Evolutionary conservation across 2,888 invertebrate genomes (phyloP), one percentile per base, ranked within the genome.

Genomic region (Erebia ligea): DNA sequence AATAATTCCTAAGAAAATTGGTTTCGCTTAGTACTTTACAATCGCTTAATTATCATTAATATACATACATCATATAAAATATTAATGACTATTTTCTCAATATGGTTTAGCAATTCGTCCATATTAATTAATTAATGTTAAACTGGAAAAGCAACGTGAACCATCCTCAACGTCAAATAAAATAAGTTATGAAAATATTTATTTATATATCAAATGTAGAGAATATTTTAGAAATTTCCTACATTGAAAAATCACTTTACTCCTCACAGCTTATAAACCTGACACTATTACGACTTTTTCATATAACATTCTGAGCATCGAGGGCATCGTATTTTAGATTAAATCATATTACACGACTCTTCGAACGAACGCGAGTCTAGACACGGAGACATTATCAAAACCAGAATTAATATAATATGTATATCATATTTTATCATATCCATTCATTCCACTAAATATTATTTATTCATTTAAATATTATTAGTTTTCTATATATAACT

Each of bases 361-460:
- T 6, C 6, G 6, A 34, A 34, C 34, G 34, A 34, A 34, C 68
- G 54, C 67, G 68, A 67, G 50, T 34, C 62, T 63, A 68, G 54
- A 71, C 63, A 62, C 68, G 63, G 59, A 54, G 66, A 50, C 48
- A 56, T 69, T 75, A 73, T 72, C 73, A 73, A 74, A 71, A 68
- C 64, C 59, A 59, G 67, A 69, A 59, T 64, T 66, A 68, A 54
- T 17, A 54, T 15, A 15, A 54, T 19, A 19, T 15, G n/a, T n/a
- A n/a, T 50, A 54, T 54, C 17, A 54, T 15, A 57, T 13, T n/a
- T 15, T 50, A 54, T 54, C 17, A 54, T 15, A 57, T 13, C 56
- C 21, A 25, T 57, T 25, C 15, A 5, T 25, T 25, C 19, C 6
- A 15, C 25, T 15, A 25, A 57, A 25, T 15, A 56, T 56, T 17